Evolutionary conservation across 2,888 invertebrate species (phyloP), one percentile per base, ranked within the genome.

Genomic region (Sipha maydis): DNA sequence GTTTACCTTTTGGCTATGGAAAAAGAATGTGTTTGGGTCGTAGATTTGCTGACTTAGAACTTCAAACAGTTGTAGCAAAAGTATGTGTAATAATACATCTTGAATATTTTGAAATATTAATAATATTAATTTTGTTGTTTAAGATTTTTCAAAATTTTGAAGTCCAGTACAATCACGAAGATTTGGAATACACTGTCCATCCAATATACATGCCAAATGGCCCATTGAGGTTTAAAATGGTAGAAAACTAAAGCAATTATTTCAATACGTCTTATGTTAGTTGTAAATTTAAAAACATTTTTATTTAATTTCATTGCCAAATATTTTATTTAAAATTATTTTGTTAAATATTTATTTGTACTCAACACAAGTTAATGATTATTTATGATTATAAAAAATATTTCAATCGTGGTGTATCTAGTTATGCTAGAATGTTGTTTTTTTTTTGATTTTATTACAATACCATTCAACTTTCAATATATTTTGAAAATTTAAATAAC

Each of bases 191-290:
- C 92, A 96, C 95, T 61, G 96, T 97, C 3, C 96, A 96, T 2
- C 96, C 96, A 91, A 96, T 97, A 96, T 97, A 96, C 91, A 96
- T 96, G 54, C 97, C 96, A 0, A 95, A 96, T 91, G 97, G 96
- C 3, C 95, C 96, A 8, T 92, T 97, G 82, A 95, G 95, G 90
- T 94, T 97, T 91, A 96, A 90, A 84, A 90, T 91, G 79, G 90
- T 88, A 19, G 90, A 90, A 88, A 11, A 82, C 75, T 88, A 82
- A 79, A 56, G 25, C 14, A 41, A 41, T 17, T 1, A 17, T 78
- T 54, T 76, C 21, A 7, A 56, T 11, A 48, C 31, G 31, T 14
- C 38, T 61, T 61, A 61, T 61, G 61, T 61, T 56, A 56, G 7
- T 56, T 21, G 61, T 61, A 21, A 56, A 56, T 56, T 56, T 19